Evolutionary conservation across 2,113 vertebrate genomes (phyloP), one percentile per base, ranked within the genome.

Genomic region (Alosa alosa): DNA sequence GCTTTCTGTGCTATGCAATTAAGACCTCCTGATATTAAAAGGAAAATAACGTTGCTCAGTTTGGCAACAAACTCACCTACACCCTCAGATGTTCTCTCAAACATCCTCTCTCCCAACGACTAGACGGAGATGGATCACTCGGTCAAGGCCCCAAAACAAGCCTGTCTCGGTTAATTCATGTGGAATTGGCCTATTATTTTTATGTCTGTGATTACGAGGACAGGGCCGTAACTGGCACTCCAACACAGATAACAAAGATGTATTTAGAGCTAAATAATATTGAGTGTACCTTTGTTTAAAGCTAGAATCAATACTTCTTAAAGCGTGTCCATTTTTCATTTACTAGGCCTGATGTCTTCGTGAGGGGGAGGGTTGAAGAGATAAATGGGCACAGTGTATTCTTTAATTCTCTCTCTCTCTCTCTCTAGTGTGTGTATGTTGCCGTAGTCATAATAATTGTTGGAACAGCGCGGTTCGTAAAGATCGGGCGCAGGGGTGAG

Each of bases 221-320:
- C 94, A 90, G 92, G 93, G 92, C 91, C 89, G 94, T 92, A 93
- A 94, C 93, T 94, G 92, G 87, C 85, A 91, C 92, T 94, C 90
- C 89, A 60, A 93, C 92, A 87, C 92, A 93, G 95, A 95, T 96
- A 96, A 96, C 95, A 95, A 96, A 96, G 95, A 96, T 95, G 94
- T 95, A 96, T 96, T 96, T 96, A 94, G 94, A 89, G 93, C 93
- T 95, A 96, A 95, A 95, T 96, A 96, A 96, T 95, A 95, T 96
- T 95, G 95, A 96, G 94, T 95, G 93, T 94, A 96, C 94, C 95
- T 95, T 95, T 95, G 95, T 96, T 95, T 95, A 95, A 95, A 95
- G 94, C 95, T 93, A 91, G 92, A 95, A 95, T 96, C 95, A 94
- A 96, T 95, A 95, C 93, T 95, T 95, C 91, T 95, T 94, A 95